Evolutionary conservation across 2,888 invertebrate species (phyloP).

Genomic region (Coenonympha glycerion): DNA sequence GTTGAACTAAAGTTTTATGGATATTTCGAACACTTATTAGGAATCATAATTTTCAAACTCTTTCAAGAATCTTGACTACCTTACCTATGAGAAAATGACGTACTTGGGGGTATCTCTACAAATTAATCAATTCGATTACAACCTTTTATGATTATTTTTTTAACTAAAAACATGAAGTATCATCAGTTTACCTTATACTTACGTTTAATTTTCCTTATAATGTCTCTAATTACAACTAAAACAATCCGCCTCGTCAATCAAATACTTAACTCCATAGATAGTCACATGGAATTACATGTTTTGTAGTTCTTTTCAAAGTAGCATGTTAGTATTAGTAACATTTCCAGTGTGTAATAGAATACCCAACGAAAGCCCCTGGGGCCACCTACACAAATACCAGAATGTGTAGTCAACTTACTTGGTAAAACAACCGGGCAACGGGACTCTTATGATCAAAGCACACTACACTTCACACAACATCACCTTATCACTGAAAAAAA

Average conservation of each 20-base stretch:
- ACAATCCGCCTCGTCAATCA: not conserved
- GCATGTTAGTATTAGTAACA: not conserved
- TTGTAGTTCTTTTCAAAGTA: not conserved
- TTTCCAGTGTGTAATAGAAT: conserved; percentile 16
- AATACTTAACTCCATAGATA: not conserved
- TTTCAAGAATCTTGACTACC: no score
- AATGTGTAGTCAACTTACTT: conserved; percentile 52
- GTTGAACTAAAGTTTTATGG: no score
- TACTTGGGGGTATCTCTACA: no score
- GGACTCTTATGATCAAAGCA: conserved; percentile 44
- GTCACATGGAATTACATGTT: not conserved
- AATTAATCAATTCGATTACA: no score
- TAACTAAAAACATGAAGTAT: no score
- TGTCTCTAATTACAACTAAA: not conserved
- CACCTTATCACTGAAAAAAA: conserved; percentile 31
- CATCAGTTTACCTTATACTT: no score
- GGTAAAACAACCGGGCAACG: conserved; percentile 56
- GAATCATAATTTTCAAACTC: no score
- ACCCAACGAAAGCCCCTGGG: conserved; percentile 19
- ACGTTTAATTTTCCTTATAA: not conserved
- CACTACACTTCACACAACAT: conserved; percentile 34
- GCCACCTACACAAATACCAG: conserved; percentile 39
- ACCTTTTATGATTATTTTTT: no score
- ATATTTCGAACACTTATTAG: no score
- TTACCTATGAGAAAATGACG: no score